A percentile compares a stretch with the other conserved stretches of the same genome.
Conservation (phyloP, 2,113 vertebrate genomes). For the Hippoglossus stenolepis region DNA sequence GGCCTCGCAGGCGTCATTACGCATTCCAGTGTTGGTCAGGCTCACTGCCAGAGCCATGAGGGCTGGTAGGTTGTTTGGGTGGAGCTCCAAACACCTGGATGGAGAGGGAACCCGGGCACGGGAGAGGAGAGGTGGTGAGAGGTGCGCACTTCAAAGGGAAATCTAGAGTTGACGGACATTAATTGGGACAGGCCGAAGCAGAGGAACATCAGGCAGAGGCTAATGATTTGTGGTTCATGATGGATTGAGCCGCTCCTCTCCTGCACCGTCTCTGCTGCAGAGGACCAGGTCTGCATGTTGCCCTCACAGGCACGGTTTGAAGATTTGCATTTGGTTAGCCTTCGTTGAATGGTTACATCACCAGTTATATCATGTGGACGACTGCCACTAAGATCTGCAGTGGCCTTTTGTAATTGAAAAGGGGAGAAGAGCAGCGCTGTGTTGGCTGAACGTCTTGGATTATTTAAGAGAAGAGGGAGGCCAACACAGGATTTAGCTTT, state of each 20-base stretch:
- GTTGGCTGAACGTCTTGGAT: constrained; percentile 46
- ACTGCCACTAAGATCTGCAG: constrained; percentile 14
- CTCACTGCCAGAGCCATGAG: constrained; percentile 97
- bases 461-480: constrained; percentile 36
- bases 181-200: constrained; percentile 68
- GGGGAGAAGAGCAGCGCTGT: constrained; percentile 23
- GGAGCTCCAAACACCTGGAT: constrained; percentile 94
- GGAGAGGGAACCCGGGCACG: constrained; percentile 36
- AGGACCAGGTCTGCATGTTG: constrained; percentile 21
- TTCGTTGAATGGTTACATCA: constrained; percentile 45
- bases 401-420: constrained; percentile 32
- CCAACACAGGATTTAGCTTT: constrained; percentile 65
- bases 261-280: constrained; percentile 5
- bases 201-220: constrained; percentile 64
- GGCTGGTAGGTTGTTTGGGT: constrained; percentile 94
- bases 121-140: constrained; percentile 37
- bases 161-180: constrained; percentile 64
- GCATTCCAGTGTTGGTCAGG: constrained; percentile 95
- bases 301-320: constrained; percentile 15
- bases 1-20: constrained; percentile 92
- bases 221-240: constrained; percentile 61
- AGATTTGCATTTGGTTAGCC: constrained; percentile 56
- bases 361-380: constrained; percentile 28
- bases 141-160: constrained; percentile 71
- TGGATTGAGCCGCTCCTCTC: constrained; percentile 19